Base-by-base conservation (phyloP, 2,113 vertebrate genomes). In the Malurus melanocephalus region DNA sequence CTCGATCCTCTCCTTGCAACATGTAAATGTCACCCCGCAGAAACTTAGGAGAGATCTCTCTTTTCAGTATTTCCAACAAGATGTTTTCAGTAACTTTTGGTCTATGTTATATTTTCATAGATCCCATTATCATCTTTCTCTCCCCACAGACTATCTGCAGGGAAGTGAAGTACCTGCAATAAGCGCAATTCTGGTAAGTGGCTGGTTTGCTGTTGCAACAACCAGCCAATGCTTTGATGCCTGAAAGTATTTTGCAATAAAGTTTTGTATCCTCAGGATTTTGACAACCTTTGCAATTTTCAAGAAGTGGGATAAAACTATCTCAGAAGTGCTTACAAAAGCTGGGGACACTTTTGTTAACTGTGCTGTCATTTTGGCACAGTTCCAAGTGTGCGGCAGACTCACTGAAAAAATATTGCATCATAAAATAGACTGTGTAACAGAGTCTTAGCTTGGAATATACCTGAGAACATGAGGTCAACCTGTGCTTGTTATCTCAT, bases 351-450 rank as follows among this genome's bases (percentile, higher is more conserved):
- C 68, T 93, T 90, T 91, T 87, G 60, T 94, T 95, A 96, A 97
- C 93, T 96, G 95, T 97, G 95, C 94, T 96, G 97, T 96, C 94
- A 82, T 89, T 94, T 88, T 90, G 61, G 76, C 67, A 87, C 55
- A 43, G 35, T 84, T 80, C 82, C 79, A 93, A 91, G 55, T 80
- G 84, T 65, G 87, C 30, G 55, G 91, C 80, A 93, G 78, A 84
- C 56, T 84, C 65, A 62, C 60, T 89, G 53, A 92, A 94, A 95
- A 77, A 68, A 96, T 81, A 91, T 26, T 79, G 71, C 82, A 92
- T 84, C 93, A 94, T 76, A 95, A 95, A 96, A 77, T 19, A 67
- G 82, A 83, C 78, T 4, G 32, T 91, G 87, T 94, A 91, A 92
- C 52, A 93, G 89, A 90, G 75, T 88, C 80, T 90, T 86, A 90